Evolutionary conservation across 2,797 vertebrate species (phyloP).

Genomic region (Tauraco hartlaubi): DNA sequence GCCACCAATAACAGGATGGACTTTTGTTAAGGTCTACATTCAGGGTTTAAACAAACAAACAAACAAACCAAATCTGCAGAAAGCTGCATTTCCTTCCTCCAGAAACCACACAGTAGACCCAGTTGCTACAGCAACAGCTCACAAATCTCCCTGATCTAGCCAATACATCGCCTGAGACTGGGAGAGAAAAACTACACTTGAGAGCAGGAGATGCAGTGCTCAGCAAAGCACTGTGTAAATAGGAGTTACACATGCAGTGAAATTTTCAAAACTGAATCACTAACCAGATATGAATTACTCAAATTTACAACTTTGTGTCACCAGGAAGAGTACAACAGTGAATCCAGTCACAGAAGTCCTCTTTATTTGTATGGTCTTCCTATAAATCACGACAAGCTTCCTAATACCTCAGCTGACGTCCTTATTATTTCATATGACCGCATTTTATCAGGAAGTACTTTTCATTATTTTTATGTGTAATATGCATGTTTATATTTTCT

Average conservation of each 20-base stretch:
- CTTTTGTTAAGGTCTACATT: not conserved
- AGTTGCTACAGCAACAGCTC: not conserved
- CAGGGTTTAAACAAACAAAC: not conserved
- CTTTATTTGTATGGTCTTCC: not conserved
- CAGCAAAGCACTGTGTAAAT: not conserved
- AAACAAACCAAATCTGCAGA: not conserved
- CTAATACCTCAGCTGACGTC: not conserved
- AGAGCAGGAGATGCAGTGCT: not conserved
- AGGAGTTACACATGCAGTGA: not conserved
- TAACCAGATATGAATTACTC: not conserved
- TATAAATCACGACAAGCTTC: not conserved
- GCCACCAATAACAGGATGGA: fast-evolving
- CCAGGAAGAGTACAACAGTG: not conserved
- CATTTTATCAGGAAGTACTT: not conserved
- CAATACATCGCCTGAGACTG: not conserved
- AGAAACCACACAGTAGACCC: not conserved
- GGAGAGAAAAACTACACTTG: not conserved
- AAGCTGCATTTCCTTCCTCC: not conserved
- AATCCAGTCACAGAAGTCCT: not conserved
- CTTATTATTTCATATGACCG: not conserved
- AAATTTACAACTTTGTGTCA: not conserved
- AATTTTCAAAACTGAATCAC: not conserved
- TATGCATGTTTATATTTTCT: not conserved
- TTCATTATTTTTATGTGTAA: not conserved
- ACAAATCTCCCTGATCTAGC: not conserved